Base-by-base conservation (phyloP, 2,113 vertebrate genomes). In the Bubo bubo region DNA sequence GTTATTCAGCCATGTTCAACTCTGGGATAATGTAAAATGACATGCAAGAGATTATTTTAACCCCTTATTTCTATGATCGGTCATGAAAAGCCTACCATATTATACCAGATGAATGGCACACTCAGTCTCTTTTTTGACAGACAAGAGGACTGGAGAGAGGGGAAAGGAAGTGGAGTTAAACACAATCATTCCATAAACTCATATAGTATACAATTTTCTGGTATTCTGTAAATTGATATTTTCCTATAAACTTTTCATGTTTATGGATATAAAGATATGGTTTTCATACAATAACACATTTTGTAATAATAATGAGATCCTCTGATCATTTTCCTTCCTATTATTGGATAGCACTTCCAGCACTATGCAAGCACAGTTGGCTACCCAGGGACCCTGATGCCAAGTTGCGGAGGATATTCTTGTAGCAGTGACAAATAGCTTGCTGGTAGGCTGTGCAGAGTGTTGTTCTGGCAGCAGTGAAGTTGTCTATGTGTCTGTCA, bases 401-500 rank as follows among this genome's bases (percentile, higher is more conserved):
- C 98, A 98, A 98, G 95, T 90, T 98, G 97, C 27, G 77, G 96
- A 98, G 98, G 97, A 98, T 98, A 98, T 98, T 98, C 98, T 98
- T 98, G 98, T 97, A 97, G 93, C 98, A 93, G 96, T 98, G 97
- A 98, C 97, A 97, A 98, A 98, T 97, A 97, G 96, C 95, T 98
- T 95, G 95, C 96, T 98, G 96, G 97, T 98, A 97, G 95, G 96
- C 88, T 98, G 96, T 96, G 95, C 91, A 93, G 94, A 96, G 97
- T 98, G 98, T 98, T 98, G 96, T 98, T 98, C 98, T 98, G 97
- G 97, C 98, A 98, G 96, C 97, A 95, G 52, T 83, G 39, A 98
- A 98, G 93, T 98, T 98, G 97, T 98, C 98, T 98, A 93, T 94
- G 97, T 98, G 98, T 98, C 98, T 98, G 97, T 98, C 98, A 98